These are phyloP conservation scores for Panopea generosa DNA, from an alignment of 2,888 invertebrate genomes.

Conservation along the genomic window DNA sequence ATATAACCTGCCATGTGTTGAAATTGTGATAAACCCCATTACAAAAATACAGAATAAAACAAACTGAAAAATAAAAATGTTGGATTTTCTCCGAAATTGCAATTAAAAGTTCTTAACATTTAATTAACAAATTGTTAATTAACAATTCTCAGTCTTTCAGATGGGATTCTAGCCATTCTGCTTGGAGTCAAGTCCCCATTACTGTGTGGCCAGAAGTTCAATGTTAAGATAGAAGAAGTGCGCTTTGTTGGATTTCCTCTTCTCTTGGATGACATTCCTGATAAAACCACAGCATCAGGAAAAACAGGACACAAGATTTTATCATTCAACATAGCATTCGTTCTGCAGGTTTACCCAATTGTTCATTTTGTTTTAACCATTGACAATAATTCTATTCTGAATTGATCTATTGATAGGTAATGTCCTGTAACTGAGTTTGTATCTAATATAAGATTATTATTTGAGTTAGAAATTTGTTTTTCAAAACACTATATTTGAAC, in stretches of 20 bases:
- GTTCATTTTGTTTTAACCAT: too few species aligned
- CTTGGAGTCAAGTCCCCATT: conserved; percentile 91
- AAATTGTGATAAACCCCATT: background rate
- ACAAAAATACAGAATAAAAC: too few species aligned
- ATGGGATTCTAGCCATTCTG: conserved; percentile 76
- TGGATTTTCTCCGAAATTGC: too few species aligned
- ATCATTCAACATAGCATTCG: conserved; percentile 91
- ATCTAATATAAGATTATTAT: too few species aligned
- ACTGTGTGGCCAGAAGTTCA: conserved; percentile 95
- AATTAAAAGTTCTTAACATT: too few species aligned
- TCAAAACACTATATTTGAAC: too few species aligned
- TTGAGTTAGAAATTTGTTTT: too few species aligned
- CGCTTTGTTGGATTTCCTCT: conserved; percentile 98
- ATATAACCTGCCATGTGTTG: background rate
- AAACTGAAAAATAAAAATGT: too few species aligned
- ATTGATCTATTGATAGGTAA: too few species aligned
- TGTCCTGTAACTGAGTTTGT: too few species aligned
- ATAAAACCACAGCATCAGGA: conserved; percentile 60
- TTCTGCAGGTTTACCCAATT: conserved; percentile 85
- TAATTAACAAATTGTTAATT: too few species aligned
- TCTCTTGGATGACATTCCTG: conserved; percentile 72
- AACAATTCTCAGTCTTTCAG: conserved; percentile 70
- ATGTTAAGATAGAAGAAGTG: conserved; percentile 97
- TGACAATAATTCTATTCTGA: too few species aligned
- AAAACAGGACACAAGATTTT: conserved; percentile 86